Evolutionary conservation across 1,140 invertebrate species (phyloP), one percentile per base, ranked within the genome.

Genomic region (Sesamia nonagrioides): DNA sequence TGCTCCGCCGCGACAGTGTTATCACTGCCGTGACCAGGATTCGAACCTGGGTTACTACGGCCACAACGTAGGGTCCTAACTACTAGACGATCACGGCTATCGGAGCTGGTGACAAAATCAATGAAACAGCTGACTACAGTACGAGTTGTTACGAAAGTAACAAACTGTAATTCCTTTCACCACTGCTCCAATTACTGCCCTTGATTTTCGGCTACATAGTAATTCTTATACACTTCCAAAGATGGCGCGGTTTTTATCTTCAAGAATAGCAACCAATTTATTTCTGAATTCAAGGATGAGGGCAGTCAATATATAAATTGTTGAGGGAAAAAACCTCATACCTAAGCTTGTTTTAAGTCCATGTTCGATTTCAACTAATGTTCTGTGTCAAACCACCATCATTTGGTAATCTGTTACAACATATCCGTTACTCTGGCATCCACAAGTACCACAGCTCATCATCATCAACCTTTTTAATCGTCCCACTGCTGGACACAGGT

Each of bases 41-140:
- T 93, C 91, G 93, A 94, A 93, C 92, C 92, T 94, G 92, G 92
- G 92, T 92, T 94, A 93, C 92, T 90, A 94, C 91, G 92, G 92
- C 92, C 91, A 94, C 92, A 94, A 94, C 92, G 92, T 94, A 90
- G 92, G 92, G 91, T 94, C 91, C 90, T 92, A 92, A 91, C 90
- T 89, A 92, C 90, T 92, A 90, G 90, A 92, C 90, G 82, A 86
- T 82, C 84, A 86, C 82, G 83, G 82, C 84, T 86, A 73, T 56
- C 80, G 84, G 75, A 82, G 80, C 82, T 17, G 72, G 40, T 78
- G 58, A 68, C 13, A 52, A 15, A 7, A 27, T 15, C 42, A 42
- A 1, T 21, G 66, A 69, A 69, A 69, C n/a, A 8, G 48, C 18
- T 37, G 42, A 45, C 40, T 13, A 50, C 45, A 35, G 15, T 71